Evolutionary conservation across 2,113 vertebrate species (phyloP).

Genomic region (Enhydra lutris): DNA sequence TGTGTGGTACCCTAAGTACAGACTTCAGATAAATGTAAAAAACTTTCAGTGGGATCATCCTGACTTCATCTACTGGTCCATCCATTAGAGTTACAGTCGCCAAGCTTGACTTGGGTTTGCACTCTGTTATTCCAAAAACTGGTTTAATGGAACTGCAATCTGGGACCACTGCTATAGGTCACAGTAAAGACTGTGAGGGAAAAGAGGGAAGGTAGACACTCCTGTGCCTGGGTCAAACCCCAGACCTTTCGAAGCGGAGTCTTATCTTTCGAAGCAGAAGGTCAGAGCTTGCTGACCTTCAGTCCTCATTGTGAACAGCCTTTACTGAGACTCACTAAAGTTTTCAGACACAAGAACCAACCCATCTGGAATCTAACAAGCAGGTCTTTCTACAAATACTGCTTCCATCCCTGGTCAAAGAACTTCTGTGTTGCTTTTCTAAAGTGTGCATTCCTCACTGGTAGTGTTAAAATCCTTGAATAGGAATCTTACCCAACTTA

Average conservation of each 20-base stretch:
- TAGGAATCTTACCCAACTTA: not conserved
- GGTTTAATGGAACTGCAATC: not conserved
- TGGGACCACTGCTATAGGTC: not conserved
- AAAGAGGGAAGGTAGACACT: not conserved
- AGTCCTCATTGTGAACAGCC: not conserved
- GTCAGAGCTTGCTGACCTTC: not conserved
- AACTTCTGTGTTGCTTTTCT: not conserved
- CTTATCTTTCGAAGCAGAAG: not conserved
- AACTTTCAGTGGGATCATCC: not conserved
- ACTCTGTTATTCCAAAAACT: not conserved
- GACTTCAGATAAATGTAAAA: not conserved
- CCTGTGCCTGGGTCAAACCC: not conserved
- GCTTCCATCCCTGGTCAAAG: not conserved
- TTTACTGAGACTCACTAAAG: not conserved
- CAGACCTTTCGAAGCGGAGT: not conserved
- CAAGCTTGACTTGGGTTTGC: not conserved
- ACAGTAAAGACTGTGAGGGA: fast-evolving
- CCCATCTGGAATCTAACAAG: not conserved
- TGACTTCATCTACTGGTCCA: not conserved
- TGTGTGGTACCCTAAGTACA: not conserved
- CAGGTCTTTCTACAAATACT: not conserved
- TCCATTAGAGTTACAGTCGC: not conserved
- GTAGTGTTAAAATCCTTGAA: not conserved
- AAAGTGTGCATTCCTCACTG: not conserved
- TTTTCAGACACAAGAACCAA: not conserved